phyloP scores from a whole-genome alignment of 1,140 invertebrate genomes.

The Glomeris maerens region DNA sequence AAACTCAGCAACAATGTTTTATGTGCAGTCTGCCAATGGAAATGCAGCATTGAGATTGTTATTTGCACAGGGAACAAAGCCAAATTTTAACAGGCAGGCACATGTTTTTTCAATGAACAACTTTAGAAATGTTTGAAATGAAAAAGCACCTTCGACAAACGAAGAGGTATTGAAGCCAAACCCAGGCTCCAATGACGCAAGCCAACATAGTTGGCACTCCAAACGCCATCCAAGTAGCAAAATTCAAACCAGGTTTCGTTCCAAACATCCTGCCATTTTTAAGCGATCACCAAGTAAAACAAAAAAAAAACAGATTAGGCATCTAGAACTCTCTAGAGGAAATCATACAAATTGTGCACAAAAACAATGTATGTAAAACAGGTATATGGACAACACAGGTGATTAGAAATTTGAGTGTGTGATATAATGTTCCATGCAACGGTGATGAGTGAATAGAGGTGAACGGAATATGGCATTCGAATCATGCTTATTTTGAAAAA shows the following conservation, averaged over 20 bases:
- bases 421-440: too few species aligned
- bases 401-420: too few species aligned
- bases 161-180: slow-evolving; percentile 48
- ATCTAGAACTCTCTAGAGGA: too few species aligned
- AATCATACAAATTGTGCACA: too few species aligned
- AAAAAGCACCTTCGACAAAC: slow-evolving; percentile 46
- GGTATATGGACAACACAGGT: too few species aligned
- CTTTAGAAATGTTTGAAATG: not conserved
- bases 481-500: too few species aligned
- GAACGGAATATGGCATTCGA: too few species aligned
- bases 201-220: slow-evolving; percentile 46
- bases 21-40: slow-evolving; percentile 20
- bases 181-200: slow-evolving; percentile 52
- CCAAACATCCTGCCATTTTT: not conserved
- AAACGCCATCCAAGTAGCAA: slow-evolving; percentile 35
- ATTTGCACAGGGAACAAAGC: slow-evolving; percentile 48
- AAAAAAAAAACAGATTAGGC: slow-evolving; percentile 1
- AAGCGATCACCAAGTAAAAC: slow-evolving; percentile 13
- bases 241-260: slow-evolving; percentile 24
- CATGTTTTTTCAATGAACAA: slow-evolving; percentile 7
- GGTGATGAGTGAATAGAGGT: too few species aligned
- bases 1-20: not conserved
- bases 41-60: slow-evolving; percentile 55
- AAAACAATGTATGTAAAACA: slow-evolving; percentile 10
- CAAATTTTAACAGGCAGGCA: not conserved